Percentiles rank a stretch among this genome's conserved stretches.
phyloP scores from a whole-genome alignment of 2,113 vertebrate species.

The Triplophysa tibetana region DNA sequence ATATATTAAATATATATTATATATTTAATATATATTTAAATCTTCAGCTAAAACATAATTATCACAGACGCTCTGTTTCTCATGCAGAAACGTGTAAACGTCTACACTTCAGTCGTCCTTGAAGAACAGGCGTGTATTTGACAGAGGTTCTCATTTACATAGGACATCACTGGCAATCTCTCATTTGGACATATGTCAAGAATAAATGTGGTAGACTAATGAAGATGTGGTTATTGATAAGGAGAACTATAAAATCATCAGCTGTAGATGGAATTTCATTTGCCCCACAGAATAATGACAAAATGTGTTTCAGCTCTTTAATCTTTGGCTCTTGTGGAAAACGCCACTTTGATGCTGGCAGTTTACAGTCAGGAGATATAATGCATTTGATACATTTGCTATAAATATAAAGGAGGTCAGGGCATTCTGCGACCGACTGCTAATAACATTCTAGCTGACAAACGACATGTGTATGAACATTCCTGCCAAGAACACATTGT shows the following conservation, averaged over 20 bases:
- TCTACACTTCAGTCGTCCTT: conserved; percentile 64
- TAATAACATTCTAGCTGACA: neutral
- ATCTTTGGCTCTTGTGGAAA: conserved; percentile 14
- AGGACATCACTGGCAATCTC: conserved; percentile 68
- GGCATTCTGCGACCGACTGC: neutral
- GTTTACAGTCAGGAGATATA: neutral
- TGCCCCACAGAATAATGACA: conserved; percentile 36
- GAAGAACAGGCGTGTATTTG: conserved; percentile 58
- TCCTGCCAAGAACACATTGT: neutral
- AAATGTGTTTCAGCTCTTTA: conserved; percentile 7
- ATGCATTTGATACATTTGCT: neutral
- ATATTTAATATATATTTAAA: too few relatives aligned
- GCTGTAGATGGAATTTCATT: conserved; percentile 59
- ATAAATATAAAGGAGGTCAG: neutral
- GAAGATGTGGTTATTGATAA: conserved; percentile 72
- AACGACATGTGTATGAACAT: neutral
- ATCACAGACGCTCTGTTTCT: neutral
- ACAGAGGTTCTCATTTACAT: conserved; percentile 70
- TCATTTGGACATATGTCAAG: conserved; percentile 68
- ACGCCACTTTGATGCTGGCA: neutral
- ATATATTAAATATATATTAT: too few relatives aligned
- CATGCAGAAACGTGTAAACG: conserved; percentile 54
- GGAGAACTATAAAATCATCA: conserved; percentile 61
- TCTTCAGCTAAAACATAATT: neutral
- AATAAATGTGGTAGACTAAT: conserved; percentile 70